Conservation (phyloP, 2,113 vertebrate species). For the Apteryx mantelli region DNA sequence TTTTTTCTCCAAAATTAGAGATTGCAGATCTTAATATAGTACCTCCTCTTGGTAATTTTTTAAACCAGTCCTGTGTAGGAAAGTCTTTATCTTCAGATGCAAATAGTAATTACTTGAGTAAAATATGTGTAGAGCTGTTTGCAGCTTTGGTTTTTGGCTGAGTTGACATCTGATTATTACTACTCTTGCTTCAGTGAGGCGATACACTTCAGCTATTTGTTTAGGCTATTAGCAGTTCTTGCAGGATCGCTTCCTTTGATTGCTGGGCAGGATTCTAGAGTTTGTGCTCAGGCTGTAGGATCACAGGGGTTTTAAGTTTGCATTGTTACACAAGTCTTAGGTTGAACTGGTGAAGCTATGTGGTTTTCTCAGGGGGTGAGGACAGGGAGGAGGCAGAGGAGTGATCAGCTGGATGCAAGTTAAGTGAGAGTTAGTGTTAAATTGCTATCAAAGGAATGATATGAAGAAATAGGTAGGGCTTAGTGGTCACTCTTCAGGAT, state of each 20-base stretch:
- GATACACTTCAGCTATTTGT: background rate
- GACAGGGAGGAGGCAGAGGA: background rate
- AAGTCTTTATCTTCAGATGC: background rate
- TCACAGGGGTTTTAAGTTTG: background rate
- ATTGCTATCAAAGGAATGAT: accelerated
- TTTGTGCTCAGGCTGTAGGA: background rate
- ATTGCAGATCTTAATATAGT: background rate
- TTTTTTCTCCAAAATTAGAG: background rate
- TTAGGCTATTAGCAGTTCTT: background rate
- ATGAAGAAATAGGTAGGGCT: background rate
- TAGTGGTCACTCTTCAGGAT: background rate
- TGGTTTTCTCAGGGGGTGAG: background rate
- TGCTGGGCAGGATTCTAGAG: background rate
- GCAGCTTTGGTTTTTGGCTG: background rate
- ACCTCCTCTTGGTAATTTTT: background rate
- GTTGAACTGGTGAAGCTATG: background rate
- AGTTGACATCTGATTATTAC: background rate
- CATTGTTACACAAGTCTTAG: background rate
- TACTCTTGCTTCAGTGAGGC: accelerated
- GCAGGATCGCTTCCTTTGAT: background rate
- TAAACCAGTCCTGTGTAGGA: background rate
- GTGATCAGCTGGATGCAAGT: background rate
- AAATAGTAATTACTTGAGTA: background rate
- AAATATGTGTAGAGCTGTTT: background rate
- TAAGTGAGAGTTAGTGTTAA: background rate